Conservation (phyloP, 1,140 invertebrate species). For the Ceratosolen fusciceps region DNA sequence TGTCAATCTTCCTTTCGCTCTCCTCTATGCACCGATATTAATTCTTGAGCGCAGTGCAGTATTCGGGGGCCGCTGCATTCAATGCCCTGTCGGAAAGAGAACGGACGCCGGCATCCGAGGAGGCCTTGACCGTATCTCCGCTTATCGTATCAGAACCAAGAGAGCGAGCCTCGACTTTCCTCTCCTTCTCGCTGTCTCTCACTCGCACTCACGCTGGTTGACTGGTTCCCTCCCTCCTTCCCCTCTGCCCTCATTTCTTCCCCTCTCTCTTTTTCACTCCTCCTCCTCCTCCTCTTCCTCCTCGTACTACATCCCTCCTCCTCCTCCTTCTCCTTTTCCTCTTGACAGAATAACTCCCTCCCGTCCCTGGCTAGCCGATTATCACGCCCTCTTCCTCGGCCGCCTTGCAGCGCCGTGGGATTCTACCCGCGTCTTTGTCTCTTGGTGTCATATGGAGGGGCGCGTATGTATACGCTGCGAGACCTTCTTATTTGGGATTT, state of each 20-base stretch:
- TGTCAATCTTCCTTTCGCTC: constrained; percentile 38
- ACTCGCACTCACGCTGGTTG: background rate
- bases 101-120: constrained; percentile 68
- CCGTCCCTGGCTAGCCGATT: too few species aligned
- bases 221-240: background rate
- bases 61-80: constrained; percentile 53
- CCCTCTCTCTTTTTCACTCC: too few species aligned
- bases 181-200: constrained; percentile 1
- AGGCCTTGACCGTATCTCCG: constrained; percentile 72
- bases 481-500: constrained; percentile 37
- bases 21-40: background rate
- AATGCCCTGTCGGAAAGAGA: constrained; percentile 67
- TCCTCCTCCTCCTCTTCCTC: too few species aligned
- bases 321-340: too few species aligned
- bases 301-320: too few species aligned
- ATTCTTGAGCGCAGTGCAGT: constrained; percentile 14
- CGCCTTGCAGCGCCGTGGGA: background rate
- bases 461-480: background rate
- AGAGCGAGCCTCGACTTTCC: background rate
- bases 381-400: too few species aligned
- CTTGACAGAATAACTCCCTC: too few species aligned
- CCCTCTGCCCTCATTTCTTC: too few species aligned
- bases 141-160: constrained; percentile 66
- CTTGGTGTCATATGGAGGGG: background rate
- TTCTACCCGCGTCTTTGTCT: background rate